Base-by-base conservation (phyloP, 2,797 vertebrate species). In the Hemibagrus guttatus region DNA sequence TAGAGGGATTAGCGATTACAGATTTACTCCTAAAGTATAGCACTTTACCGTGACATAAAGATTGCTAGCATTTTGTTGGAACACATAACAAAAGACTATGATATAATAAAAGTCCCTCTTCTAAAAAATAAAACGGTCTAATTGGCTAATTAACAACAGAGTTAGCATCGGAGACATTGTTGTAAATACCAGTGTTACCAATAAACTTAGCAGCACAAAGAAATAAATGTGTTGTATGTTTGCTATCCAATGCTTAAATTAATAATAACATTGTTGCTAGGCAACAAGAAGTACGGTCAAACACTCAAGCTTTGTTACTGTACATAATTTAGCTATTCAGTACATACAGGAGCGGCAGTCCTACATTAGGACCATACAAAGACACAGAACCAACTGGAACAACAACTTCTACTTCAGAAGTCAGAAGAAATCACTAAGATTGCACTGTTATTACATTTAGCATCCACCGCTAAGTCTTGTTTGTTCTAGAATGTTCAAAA, bases 1-100 rank as follows among this genome's bases (percentile, higher is more conserved):
- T n/a, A 26, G 3, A n/a, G 68, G 69, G 68, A 84, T 84, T 72
- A 72, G 54, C 52, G 14, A 54, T 68, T 68, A 68, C 63, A 83
- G 63, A 83, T 83, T 69, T 83, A 64, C 14, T 16, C 14, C 35
- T 81, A 49, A 64, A 81, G 23, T 46, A 23, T 54, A 68, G 63
- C 64, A 14, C 63, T 54, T 66, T 68, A 68, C 46, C 39, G 9
- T 2, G 23, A 28, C 23, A 39, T 81, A 26, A 21, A 63, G 2
- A 63, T 63, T 42, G 58, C 49, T 56, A 52, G 46, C 26, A 28
- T 52, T 81, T n/a, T 64, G 21, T 81, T 11, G 26, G 23, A 21
- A 14, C 63, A 83, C 19, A 69, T 35, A 35, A 19, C 23, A 64
- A n/a, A 80, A 61, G 5, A 39, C 23, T 16, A 4, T 31, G 14